Evolutionary conservation across 2,888 invertebrate species (phyloP), one percentile per base, ranked within the genome.

Genomic region (Nomada goodeniana): DNA sequence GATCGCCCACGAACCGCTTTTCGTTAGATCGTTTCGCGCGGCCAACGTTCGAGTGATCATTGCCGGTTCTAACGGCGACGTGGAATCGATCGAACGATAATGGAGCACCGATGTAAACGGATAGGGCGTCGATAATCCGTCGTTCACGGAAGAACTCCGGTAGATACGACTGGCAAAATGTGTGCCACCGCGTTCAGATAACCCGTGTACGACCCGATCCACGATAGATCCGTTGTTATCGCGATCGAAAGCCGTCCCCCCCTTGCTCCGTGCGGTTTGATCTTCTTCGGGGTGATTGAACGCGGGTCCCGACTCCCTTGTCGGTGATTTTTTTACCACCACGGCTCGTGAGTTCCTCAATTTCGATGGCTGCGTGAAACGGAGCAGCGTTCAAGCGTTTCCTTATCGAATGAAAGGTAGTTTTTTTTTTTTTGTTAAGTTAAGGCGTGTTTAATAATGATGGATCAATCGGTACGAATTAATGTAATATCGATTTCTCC

Each of bases 61-160:
- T 80, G 83, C 86, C 74, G 73, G 36, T 53, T 74, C 79, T 69
- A 73, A 74, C 77, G 75, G 71, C 71, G 76, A 57, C 65, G 63
- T 64, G 68, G 76, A 77, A 79, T 80, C 73, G 68, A 61, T 2
- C 64, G 55, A 23, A 64, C 82, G 86, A 87, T 88, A 88, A 88
- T 88, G 88, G 88, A 87, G 85, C 88, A 61, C 72, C 86, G 77
- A 80, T 88, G 88, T 88, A 86, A 88, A 88, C 88, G 85, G 88
- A 88, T 88, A 84, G 85, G 64, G 73, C 79, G 84, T 69, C 82
- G 88, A 87, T 89, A 89, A 90, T 90, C 86, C 82, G 78, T 81
- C 80, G 82, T 74, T 86, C 80, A 87, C 80, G 77, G 83, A 89
- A 89, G 89, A 88, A 89, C 81, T 83, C 60, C 55, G 63, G 69